These are phyloP conservation scores for Salticus scenicus DNA, from an alignment of 2,888 invertebrate species.

Conservation along the genomic window DNA sequence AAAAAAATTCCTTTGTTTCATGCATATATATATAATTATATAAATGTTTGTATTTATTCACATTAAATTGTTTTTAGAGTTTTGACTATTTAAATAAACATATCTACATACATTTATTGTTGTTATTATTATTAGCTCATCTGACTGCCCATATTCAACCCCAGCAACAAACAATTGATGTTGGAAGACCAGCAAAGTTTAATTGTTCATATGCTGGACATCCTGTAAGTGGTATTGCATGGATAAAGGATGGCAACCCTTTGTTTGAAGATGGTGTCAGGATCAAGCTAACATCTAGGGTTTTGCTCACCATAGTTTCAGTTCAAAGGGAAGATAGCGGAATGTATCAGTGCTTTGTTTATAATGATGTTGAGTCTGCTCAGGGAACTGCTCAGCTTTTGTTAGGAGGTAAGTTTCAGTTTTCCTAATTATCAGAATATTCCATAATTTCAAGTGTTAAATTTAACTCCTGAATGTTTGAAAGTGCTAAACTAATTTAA, in stretches of 20 bases:
- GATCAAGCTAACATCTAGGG: constrained; percentile 65
- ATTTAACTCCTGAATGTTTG: too few species aligned
- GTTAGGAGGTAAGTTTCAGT: constrained; percentile 75
- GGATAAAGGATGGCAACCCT: constrained; percentile 75
- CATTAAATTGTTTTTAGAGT: too few species aligned
- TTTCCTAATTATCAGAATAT: too few species aligned
- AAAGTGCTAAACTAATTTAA: too few species aligned
- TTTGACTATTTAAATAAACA: too few species aligned
- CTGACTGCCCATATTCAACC: constrained; percentile 92
- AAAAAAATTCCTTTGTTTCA: too few species aligned
- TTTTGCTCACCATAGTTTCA: constrained; percentile 73
- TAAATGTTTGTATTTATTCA: too few species aligned
- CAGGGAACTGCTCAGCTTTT: constrained; percentile 75
- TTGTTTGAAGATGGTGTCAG: constrained; percentile 71
- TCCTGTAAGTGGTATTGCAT: constrained; percentile 74
- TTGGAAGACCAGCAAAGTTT: constrained; percentile 92
- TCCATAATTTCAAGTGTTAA: too few species aligned
- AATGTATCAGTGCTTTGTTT: constrained; percentile 76
- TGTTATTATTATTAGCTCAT: constrained; percentile 80
- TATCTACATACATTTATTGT: too few species aligned
- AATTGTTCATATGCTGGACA: constrained; percentile 81
- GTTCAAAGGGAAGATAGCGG: constrained; percentile 75
- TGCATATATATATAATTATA: too few species aligned
- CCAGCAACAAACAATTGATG: constrained; percentile 92
- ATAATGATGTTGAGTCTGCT: constrained; percentile 74